A percentile compares a stretch with the other conserved stretches of the same genome.
These are phyloP conservation scores for Prinia subflava DNA, from an alignment of 2,113 vertebrate genomes.

Conservation along the genomic window DNA sequence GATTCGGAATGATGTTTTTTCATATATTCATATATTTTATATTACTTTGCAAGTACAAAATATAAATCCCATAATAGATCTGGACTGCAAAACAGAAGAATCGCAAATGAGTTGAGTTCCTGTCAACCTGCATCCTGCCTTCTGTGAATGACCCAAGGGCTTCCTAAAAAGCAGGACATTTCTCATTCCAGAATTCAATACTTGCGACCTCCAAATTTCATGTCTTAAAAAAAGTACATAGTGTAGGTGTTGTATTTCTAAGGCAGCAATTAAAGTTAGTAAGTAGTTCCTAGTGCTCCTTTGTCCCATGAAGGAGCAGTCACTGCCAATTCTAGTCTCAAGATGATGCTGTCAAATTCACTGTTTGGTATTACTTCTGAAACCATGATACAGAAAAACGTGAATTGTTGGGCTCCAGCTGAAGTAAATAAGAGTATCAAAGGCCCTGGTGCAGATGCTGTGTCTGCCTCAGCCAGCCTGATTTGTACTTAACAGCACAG, in stretches of 20 bases:
- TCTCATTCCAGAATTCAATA: neutral
- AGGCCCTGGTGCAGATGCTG: neutral
- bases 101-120: neutral
- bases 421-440: neutral
- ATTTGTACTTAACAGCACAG: neutral
- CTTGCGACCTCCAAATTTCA: neutral
- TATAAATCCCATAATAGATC: neutral
- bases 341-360: neutral
- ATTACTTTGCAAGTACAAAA: neutral
- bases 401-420: neutral
- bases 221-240: neutral
- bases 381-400: neutral
- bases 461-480: neutral
- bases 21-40: neutral
- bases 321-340: neutral
- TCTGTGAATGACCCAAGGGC: neutral
- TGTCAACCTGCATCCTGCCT: neutral
- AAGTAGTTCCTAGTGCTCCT: neutral
- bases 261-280: neutral
- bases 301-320: neutral
- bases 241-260: neutral
- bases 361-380: neutral
- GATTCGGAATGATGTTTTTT: neutral
- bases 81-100: neutral
- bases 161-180: neutral